phyloP scores from a whole-genome alignment of 1,140 invertebrate genomes.

The Drosophila mojavensis region DNA sequence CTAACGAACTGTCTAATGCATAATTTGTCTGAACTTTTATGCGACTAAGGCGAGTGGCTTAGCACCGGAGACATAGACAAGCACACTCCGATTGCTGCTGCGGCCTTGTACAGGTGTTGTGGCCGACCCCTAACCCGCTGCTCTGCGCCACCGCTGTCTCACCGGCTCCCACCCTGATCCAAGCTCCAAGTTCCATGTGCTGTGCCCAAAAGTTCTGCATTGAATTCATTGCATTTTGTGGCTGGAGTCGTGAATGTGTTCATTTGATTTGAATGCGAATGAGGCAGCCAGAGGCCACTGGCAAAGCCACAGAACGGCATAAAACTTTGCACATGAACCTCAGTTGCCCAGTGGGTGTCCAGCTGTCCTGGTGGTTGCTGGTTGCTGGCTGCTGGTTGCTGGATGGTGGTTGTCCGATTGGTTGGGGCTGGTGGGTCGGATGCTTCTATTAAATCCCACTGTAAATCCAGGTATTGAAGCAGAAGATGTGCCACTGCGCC shows the following conservation, averaged over 20 bases:
- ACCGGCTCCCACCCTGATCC: too few relatives aligned
- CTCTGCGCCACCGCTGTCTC: background rate
- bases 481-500: slow-evolving; percentile 17
- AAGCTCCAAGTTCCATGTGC: too few relatives aligned
- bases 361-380: slow-evolving; percentile 1
- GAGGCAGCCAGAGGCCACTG: slow-evolving; percentile 29
- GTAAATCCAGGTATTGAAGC: slow-evolving; percentile 56
- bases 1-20: slow-evolving; percentile 77
- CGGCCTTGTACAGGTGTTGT: slow-evolving; percentile 62
- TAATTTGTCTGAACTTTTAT: slow-evolving; percentile 77
- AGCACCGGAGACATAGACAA: slow-evolving; percentile 36
- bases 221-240: slow-evolving; percentile 77
- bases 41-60: slow-evolving; percentile 53
- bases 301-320: slow-evolving; percentile 60
- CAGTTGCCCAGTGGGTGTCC: slow-evolving; percentile 12
- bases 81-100: slow-evolving; percentile 54
- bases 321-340: slow-evolving; percentile 77
- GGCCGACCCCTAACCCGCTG: background rate
- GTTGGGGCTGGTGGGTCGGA: too few relatives aligned
- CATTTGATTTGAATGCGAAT: slow-evolving; percentile 80
- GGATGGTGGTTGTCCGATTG: background rate
- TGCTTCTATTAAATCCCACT: slow-evolving; percentile 61
- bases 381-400: slow-evolving; percentile 11
- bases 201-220: slow-evolving; percentile 60
- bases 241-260: slow-evolving; percentile 64